Evolutionary conservation across 2,113 vertebrate genomes (phyloP), one percentile per base, ranked within the genome.

Genomic region (Vulpes ferrilata): DNA sequence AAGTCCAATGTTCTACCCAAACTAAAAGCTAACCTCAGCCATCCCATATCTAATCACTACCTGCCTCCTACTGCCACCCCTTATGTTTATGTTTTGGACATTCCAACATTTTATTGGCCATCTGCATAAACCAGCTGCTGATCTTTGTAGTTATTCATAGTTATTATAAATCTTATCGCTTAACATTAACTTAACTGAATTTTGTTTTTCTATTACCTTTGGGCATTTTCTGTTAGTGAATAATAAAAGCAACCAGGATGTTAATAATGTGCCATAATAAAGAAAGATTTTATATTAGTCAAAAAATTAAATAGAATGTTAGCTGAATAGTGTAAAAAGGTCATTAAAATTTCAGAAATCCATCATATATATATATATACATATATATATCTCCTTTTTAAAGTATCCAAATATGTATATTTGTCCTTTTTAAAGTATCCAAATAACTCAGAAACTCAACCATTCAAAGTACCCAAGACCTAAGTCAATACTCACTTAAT

Each of bases 111-210:
- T 96, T 88, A 95, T 79, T 90, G 62, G 25, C 90, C 87, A 73
- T 90, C 59, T 92, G 81, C 79, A 78, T 78, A 90, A 95, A 89
- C n/a, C 35, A 96, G 59, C 16, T 96, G 76, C 30, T 90, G 48
- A 84, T 96, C 32, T 73, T 95, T 86, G 12, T 69, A 92, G 93
- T 89, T 96, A 92, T 16, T 90, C 65, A 73, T 3, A 93, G 32
- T 73, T 76, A 76, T 84, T 92, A 80, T 60, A 88, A 88, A 86
- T 91, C 48, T 79, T 96, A 91, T 19, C 59, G 11, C 16, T 88
- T 67, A 94, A 76, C 55, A 94, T 88, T 93, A 95, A 94, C 79
- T 96, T 97, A 94, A 79, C 27, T 85, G 48, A 71, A 15, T 93
- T 95, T 87, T 97, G 13, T 32, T 73, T 90, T 93, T 88, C 55